phyloP scores from a whole-genome alignment of 2,797 vertebrate species.

The Ptychadena robeensis region DNA sequence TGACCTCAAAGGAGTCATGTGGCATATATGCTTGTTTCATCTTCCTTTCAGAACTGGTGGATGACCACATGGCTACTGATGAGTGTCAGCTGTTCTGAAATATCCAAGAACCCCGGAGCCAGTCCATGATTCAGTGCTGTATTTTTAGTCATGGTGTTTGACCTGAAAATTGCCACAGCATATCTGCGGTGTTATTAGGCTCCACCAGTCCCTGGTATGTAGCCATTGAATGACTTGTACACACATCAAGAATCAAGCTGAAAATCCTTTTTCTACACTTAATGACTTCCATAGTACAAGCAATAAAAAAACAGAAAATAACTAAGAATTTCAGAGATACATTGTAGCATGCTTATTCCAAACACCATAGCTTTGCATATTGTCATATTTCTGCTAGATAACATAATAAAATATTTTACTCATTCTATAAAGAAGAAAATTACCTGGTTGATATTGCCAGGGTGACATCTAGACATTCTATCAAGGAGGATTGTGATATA shows the following conservation, averaged over 20 bases:
- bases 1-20: neutral
- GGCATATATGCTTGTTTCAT: neutral
- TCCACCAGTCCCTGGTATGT: conserved; percentile 39
- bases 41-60: conserved; percentile 8
- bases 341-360: neutral
- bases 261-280: conserved; percentile 36
- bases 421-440: neutral
- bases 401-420: neutral
- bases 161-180: conserved; percentile 37
- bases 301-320: conserved; percentile 21
- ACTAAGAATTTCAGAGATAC: conserved; percentile 10
- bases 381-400: conserved; percentile 29
- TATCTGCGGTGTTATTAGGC: conserved; percentile 48
- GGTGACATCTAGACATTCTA: too few species aligned
- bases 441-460: too few species aligned
- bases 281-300: conserved; percentile 7
- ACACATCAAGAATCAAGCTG: conserved; percentile 9
- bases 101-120: conserved; percentile 39
- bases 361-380: neutral
- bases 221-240: conserved; percentile 31
- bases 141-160: conserved; percentile 44
- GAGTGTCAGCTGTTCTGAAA: conserved; percentile 46
- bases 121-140: conserved; percentile 46
- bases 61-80: conserved; percentile 16
- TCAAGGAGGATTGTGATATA: too few species aligned